These are phyloP conservation scores for Malurus leucopterus DNA, from an alignment of 2,797 vertebrate species.

Conservation along the genomic window DNA sequence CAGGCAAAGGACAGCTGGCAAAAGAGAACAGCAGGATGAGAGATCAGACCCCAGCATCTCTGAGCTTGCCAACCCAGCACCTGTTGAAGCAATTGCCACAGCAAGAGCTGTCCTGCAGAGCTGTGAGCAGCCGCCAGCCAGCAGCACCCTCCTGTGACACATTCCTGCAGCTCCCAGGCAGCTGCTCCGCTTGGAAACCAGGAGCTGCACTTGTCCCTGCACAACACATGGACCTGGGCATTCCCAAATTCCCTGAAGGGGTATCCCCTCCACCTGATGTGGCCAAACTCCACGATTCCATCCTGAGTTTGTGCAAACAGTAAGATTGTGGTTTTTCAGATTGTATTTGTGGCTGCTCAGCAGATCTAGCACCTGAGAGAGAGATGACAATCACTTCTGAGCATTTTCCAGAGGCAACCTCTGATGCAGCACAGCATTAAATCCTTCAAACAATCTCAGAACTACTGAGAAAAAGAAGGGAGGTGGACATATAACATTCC, in stretches of 20 bases:
- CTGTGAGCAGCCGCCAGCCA: not conserved
- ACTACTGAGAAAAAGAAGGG: not conserved
- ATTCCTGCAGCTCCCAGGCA: not conserved
- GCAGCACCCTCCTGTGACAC: constrained; percentile 21
- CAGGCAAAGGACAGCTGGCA: not conserved
- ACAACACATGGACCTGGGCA: not conserved
- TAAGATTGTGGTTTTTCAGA: constrained; percentile 61
- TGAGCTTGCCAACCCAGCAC: not conserved
- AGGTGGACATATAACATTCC: not conserved
- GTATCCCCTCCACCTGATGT: constrained; percentile 58
- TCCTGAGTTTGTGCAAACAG: constrained; percentile 66
- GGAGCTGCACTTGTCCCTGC: not conserved
- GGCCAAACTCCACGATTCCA: constrained; percentile 66
- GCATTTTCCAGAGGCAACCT: not conserved
- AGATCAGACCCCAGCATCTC: not conserved
- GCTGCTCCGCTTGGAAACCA: not conserved
- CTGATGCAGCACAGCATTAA: not conserved
- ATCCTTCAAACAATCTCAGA: not conserved
- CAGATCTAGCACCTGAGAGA: constrained; percentile 69
- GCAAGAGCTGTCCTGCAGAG: not conserved
- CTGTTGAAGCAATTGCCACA: not conserved
- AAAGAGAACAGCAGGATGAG: not conserved
- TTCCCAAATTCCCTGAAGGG: not conserved
- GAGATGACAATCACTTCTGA: not conserved
- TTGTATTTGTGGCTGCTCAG: constrained; percentile 67